Percentiles rank a stretch among this genome's conserved stretches.
Evolutionary conservation across 2,888 invertebrate species (phyloP).

Genomic region (Cyrtodaria siliqua): DNA sequence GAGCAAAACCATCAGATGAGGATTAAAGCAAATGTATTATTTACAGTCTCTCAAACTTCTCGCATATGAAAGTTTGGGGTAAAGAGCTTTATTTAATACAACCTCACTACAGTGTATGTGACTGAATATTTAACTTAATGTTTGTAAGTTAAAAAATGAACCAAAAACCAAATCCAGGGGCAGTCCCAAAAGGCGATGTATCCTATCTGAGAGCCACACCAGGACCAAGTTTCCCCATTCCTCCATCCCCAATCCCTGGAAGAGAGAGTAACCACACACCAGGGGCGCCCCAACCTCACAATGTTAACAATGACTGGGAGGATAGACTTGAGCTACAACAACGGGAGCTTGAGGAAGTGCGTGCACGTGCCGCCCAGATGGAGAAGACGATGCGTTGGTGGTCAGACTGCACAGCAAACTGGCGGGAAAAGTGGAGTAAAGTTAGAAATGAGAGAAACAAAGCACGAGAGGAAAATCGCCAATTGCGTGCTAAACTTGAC

Average conservation of each 20-base stretch:
- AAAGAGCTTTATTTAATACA: too few relatives aligned
- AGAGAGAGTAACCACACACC: constrained; percentile 68
- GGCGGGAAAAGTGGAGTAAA: constrained; percentile 98
- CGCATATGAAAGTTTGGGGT: too few relatives aligned
- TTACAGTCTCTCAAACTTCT: too few relatives aligned
- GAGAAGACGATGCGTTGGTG: constrained; percentile 99
- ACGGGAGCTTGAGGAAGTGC: constrained; percentile 96
- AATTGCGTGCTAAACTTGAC: constrained; percentile 93
- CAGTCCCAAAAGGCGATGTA: constrained; percentile 75
- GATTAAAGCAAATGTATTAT: too few relatives aligned
- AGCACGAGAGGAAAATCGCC: constrained; percentile 95
- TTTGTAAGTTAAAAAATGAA: too few relatives aligned
- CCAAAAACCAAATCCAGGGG: constrained; percentile 59
- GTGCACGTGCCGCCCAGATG: constrained; percentile 98
- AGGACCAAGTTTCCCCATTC: constrained; percentile 55
- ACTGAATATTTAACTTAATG: too few relatives aligned
- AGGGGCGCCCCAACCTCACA: constrained; percentile 62
- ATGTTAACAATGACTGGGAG: constrained; percentile 82
- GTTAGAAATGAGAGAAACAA: constrained; percentile 95
- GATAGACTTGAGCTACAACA: constrained; percentile 88
- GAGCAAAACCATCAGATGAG: too few relatives aligned
- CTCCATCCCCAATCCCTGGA: constrained; percentile 69
- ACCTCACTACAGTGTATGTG: too few relatives aligned
- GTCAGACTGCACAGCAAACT: constrained; percentile 99
- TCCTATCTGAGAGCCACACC: constrained; percentile 77